Percentiles rank a stretch among this genome's conserved stretches.
Evolutionary conservation across 2,888 invertebrate species (phyloP).

Genomic region (Trachelus tabidus): DNA sequence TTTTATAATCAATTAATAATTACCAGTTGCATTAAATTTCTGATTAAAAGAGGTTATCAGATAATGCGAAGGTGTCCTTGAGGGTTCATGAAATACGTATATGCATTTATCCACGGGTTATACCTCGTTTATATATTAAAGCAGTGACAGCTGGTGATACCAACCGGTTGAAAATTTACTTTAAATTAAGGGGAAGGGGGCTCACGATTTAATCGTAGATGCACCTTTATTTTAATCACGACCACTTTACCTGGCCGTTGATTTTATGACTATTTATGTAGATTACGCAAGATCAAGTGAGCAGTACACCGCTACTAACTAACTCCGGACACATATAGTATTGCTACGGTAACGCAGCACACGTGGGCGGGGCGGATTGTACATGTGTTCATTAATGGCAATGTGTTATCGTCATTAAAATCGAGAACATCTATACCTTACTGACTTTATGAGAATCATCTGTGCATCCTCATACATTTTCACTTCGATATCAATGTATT

Average conservation of each 20-base stretch:
- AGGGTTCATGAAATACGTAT: neutral
- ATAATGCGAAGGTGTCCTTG: neutral
- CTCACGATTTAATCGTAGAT: conserved; percentile 21
- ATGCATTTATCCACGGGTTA: neutral
- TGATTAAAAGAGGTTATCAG: neutral
- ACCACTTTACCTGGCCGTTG: conserved; percentile 34
- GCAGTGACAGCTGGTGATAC: conserved; percentile 16
- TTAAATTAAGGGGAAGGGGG: conserved; percentile 9
- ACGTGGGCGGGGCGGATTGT: conserved; percentile 44
- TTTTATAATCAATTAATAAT: neutral
- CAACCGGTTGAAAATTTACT: conserved; percentile 13
- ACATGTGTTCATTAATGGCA: conserved; percentile 43
- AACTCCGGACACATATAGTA: conserved; percentile 14
- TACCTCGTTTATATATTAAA: neutral
- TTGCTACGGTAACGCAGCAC: conserved; percentile 28
- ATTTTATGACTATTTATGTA: conserved; percentile 45
- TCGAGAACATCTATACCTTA: conserved; percentile 13
- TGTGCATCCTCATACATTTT: neutral
- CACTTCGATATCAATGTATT: neutral
- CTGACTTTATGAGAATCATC: neutral
- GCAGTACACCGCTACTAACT: conserved; percentile 12
- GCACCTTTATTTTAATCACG: conserved; percentile 36
- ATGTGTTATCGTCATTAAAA: conserved; percentile 19
- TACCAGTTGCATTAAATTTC: neutral
- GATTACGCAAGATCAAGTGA: conserved; percentile 28